phyloP scores from a whole-genome alignment of 2,113 vertebrate genomes.

The Haemorhous mexicanus region DNA sequence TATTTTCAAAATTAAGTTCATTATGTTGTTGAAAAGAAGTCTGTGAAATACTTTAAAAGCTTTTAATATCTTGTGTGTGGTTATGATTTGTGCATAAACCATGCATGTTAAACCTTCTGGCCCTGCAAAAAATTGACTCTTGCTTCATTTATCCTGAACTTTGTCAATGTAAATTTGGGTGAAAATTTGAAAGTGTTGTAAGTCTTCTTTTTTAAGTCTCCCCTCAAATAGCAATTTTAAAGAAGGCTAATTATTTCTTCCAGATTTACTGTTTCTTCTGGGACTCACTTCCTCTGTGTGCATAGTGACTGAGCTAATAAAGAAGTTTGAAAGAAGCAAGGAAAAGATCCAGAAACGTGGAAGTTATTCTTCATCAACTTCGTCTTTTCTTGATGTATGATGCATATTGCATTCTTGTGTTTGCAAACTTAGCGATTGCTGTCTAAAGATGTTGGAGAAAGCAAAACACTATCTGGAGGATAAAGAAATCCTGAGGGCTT shows the following conservation, averaged over 20 bases:
- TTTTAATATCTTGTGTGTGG: not conserved
- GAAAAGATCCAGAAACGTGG: constrained; percentile 72
- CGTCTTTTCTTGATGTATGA: constrained; percentile 94
- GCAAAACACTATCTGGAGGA: constrained; percentile 54
- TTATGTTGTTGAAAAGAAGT: not conserved
- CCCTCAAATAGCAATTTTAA: not conserved
- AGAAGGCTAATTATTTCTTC: constrained; percentile 11
- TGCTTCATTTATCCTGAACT: not conserved
- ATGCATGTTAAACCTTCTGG: not conserved
- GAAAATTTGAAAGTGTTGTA: not conserved
- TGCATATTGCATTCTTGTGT: constrained; percentile 80
- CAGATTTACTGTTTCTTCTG: constrained; percentile 93
- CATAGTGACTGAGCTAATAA: constrained; percentile 89
- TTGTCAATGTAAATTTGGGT: not conserved
- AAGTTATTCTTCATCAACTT: constrained; percentile 64
- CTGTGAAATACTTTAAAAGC: not conserved
- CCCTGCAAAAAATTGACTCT: not conserved
- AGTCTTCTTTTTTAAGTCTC: not conserved
- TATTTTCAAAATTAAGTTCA: not conserved
- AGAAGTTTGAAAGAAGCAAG: constrained; percentile 87
- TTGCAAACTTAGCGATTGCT: constrained; percentile 70
- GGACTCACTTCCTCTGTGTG: constrained; percentile 94
- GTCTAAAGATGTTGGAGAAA: constrained; percentile 64
- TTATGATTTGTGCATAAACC: not conserved
- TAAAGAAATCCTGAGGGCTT: constrained; percentile 67